Evolutionary conservation across 2,888 invertebrate species (phyloP).

Genomic region (Lacanobia wlatinum): DNA sequence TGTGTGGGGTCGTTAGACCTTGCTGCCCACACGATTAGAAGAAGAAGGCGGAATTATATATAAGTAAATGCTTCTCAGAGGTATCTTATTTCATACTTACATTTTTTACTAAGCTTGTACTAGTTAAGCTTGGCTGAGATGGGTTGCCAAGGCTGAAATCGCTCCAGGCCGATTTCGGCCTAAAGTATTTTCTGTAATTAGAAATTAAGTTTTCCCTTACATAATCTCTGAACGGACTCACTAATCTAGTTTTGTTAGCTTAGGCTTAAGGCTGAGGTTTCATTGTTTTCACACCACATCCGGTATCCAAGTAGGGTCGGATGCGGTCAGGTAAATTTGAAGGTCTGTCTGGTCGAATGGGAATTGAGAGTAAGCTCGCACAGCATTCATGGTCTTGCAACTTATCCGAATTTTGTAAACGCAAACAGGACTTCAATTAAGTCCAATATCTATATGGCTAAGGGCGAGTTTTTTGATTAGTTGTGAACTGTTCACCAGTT

Average conservation of each 20-base stretch:
- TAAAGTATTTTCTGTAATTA: no score
- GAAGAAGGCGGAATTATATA: no score
- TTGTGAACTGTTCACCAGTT: no score
- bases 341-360: background rate
- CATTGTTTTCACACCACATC: conserved; percentile 27
- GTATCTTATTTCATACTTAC: no score
- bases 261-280: conserved; percentile 12
- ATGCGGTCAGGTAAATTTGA: conserved; percentile 28
- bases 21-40: no score
- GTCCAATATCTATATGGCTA: background rate
- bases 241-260: conserved; percentile 3
- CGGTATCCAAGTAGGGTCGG: conserved; percentile 20
- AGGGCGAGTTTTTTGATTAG: no score
- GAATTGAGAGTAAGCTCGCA: background rate
- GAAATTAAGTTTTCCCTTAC: background rate
- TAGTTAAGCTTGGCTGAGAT: no score
- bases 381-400: background rate
- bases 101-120: no score
- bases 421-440: background rate
- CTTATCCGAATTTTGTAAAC: background rate
- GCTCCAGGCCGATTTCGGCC: no score
- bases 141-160: no score
- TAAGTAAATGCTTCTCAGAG: no score
- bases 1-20: no score
- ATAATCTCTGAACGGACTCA: background rate